phyloP scores from a whole-genome alignment of 2,113 vertebrate species.

The Malurus melanocephalus region DNA sequence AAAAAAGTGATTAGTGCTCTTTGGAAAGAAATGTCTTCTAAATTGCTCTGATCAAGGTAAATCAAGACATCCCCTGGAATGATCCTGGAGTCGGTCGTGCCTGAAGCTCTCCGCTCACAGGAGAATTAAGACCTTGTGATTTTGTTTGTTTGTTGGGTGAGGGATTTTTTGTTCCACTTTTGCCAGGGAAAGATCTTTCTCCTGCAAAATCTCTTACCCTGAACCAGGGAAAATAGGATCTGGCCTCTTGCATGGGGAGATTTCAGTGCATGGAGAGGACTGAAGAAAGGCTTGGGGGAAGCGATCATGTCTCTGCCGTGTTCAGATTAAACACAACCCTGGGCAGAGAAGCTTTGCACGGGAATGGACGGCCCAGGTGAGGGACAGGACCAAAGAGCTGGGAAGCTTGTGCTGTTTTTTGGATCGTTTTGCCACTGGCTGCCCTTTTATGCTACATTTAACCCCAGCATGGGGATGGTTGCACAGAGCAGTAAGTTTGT shows the following conservation, averaged over 20 bases:
- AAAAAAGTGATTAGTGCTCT: conserved; percentile 57
- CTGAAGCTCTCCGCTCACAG: background rate
- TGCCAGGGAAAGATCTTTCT: background rate
- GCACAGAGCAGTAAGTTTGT: background rate
- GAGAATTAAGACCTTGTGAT: background rate
- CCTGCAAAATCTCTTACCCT: background rate
- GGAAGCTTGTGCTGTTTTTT: background rate
- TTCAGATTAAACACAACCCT: background rate
- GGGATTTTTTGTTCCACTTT: background rate
- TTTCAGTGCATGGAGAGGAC: background rate
- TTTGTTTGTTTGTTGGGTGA: background rate
- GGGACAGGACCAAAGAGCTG: accelerated
- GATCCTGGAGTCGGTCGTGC: background rate
- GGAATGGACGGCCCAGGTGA: accelerated
- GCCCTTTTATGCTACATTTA: background rate
- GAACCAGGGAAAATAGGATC: background rate
- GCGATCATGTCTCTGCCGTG: accelerated
- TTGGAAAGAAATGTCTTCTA: background rate
- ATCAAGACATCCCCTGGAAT: conserved; percentile 20
- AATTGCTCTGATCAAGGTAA: conserved; percentile 65
- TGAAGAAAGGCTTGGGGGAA: background rate
- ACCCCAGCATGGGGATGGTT: background rate
- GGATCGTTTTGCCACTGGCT: background rate
- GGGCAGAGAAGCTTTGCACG: background rate
- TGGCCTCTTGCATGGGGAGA: background rate